phyloP scores from a whole-genome alignment of 2,888 invertebrate species.

The Monoplex corrugatus region DNA sequence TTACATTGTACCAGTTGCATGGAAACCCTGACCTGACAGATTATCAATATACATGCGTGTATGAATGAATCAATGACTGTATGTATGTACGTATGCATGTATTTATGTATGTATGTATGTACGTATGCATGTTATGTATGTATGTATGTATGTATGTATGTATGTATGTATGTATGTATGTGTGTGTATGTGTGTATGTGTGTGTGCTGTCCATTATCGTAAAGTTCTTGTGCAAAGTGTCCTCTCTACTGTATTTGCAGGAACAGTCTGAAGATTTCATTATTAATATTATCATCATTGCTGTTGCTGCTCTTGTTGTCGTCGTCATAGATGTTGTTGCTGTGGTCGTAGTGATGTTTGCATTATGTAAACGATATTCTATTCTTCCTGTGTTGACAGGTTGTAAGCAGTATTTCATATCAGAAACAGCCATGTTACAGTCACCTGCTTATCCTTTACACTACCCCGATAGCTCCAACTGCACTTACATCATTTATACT shows the following conservation, averaged over 20 bases:
- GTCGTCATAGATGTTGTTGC: background rate
- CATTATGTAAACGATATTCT: too few relatives aligned
- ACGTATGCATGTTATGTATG: background rate
- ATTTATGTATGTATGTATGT: background rate
- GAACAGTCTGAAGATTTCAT: background rate
- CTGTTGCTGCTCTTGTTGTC: background rate
- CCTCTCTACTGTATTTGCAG: too few relatives aligned
- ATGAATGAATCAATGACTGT: too few relatives aligned
- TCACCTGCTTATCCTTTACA: conserved; percentile 83
- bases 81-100: background rate
- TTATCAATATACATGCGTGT: too few relatives aligned
- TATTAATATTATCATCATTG: background rate
- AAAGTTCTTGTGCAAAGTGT: too few relatives aligned
- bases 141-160: background rate
- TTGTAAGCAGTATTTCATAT: conserved; percentile 36
- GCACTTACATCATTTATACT: conserved; percentile 58
- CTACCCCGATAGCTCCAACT: conserved; percentile 61
- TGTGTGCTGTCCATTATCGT: too few relatives aligned
- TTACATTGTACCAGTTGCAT: too few relatives aligned
- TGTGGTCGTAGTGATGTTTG: too few relatives aligned
- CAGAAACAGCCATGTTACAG: conserved; percentile 8
- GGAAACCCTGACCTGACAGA: too few relatives aligned
- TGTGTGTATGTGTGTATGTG: background rate
- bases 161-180: background rate
- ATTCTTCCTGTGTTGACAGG: conserved; percentile 26